Evolutionary conservation across 2,888 invertebrate species (phyloP), one percentile per base, ranked within the genome.

Genomic region (Ferrisia virgata): DNA sequence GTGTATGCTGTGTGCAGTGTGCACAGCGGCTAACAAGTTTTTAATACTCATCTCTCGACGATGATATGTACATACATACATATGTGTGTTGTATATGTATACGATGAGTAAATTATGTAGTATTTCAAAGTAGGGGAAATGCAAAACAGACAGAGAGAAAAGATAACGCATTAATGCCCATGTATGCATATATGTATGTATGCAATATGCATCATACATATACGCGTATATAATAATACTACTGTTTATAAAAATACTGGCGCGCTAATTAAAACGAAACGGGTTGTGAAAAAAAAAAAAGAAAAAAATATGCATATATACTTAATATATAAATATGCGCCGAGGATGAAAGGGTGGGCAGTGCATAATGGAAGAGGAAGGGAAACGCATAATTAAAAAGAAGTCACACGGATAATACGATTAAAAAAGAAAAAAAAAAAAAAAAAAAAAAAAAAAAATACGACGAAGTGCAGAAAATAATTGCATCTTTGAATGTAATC

Each of bases 321-420:
- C n/a, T n/a, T n/a, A n/a, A n/a, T n/a, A n/a, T n/a, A n/a, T n/a
- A n/a, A n/a, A n/a, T n/a, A n/a, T n/a, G n/a, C 18, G 47, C 4
- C 47, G 18, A 47, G 47, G 47, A 0, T 13, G 11, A 47, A 18
- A 18, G 18, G 2, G 47, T 18, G 47, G 47, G 36, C n/a, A n/a
- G n/a, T n/a, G n/a, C n/a, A n/a, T n/a, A n/a, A n/a, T n/a, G n/a
- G n/a, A 39, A 39, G 11, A 39, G 39, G 39, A 8, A 39, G n/a
- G n/a, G 3, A 36, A 72, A 33, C n/a, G 72, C 72, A 72, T 72
- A 72, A 72, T 72, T 72, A 72, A 72, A 72, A 72, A 72, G 31
- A 72, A 72, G 72, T 72, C 72, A 33, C 72, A 72, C 72, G 72
- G 72, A 72, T 72, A 33, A 72, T 72, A 33, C 72, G 72, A 72